Evolutionary conservation across 2,113 vertebrate genomes (phyloP).

Genomic region (Fregata magnificens): DNA sequence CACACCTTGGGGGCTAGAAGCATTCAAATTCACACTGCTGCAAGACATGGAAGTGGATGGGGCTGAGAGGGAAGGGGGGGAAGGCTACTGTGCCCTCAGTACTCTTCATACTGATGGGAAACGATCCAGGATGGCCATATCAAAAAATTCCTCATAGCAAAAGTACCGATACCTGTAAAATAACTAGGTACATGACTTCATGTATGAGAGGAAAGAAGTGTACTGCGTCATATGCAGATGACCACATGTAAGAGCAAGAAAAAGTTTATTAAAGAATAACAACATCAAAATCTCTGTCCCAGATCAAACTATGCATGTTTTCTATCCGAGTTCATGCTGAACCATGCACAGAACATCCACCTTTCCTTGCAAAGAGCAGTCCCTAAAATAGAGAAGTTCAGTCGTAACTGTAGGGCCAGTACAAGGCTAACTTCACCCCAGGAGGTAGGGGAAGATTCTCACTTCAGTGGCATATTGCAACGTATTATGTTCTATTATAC

Average conservation of each 20-base stretch:
- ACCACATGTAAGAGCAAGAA: not conserved
- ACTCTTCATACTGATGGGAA: not conserved
- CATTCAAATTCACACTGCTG: not conserved
- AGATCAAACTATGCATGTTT: not conserved
- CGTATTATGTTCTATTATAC: not conserved
- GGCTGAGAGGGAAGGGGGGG: not conserved
- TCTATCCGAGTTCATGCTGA: not conserved
- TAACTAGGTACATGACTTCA: not conserved
- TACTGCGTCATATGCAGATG: not conserved
- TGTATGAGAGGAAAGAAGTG: not conserved
- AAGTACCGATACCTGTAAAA: not conserved
- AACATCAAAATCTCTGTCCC: not conserved
- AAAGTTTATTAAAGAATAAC: not conserved
- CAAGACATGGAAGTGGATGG: not conserved
- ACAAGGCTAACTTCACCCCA: not conserved
- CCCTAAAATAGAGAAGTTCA: not conserved
- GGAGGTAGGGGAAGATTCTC: no score
- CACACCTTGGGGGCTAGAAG: no score
- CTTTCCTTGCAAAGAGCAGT: not conserved
- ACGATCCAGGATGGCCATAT: not conserved
- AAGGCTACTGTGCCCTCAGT: not conserved
- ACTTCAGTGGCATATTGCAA: not conserved
- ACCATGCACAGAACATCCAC: not conserved
- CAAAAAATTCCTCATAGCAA: not conserved
- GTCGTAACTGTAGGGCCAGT: accelerated